phyloP scores from a whole-genome alignment of 2,113 vertebrate species.

The Scopus umbretta region DNA sequence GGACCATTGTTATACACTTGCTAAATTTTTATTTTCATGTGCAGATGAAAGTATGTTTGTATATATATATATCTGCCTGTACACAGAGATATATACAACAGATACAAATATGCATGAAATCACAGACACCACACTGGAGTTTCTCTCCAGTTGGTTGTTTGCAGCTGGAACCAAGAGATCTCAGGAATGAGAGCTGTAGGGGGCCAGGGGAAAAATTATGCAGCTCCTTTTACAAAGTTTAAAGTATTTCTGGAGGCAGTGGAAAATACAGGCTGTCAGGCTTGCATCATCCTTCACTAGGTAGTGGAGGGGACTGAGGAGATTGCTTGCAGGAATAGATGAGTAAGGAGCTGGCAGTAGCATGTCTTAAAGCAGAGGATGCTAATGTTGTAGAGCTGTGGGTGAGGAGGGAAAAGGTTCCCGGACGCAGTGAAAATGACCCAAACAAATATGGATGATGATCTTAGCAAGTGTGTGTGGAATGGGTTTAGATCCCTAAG shows the following conservation, averaged over 20 bases:
- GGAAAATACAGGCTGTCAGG: background rate
- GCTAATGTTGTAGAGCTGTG: background rate
- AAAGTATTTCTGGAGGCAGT: background rate
- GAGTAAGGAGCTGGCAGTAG: background rate
- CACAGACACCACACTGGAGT: background rate
- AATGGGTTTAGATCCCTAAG: background rate
- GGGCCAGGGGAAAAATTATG: background rate
- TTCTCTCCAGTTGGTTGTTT: background rate
- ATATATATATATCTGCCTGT: background rate
- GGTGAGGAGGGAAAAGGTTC: background rate
- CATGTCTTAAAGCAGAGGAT: background rate
- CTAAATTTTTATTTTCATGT: background rate
- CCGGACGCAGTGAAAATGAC: background rate
- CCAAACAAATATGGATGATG: background rate
- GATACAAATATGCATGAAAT: background rate
- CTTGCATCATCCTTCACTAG: background rate
- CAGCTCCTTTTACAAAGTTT: background rate
- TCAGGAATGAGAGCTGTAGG: background rate
- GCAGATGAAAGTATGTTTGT: background rate
- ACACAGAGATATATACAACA: background rate
- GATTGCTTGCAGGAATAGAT: background rate
- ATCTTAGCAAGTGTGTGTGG: background rate
- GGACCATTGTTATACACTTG: background rate
- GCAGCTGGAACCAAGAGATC: background rate
- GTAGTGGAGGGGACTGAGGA: background rate